Conservation (phyloP, 2,888 invertebrate genomes). For the Phengaris arion region DNA sequence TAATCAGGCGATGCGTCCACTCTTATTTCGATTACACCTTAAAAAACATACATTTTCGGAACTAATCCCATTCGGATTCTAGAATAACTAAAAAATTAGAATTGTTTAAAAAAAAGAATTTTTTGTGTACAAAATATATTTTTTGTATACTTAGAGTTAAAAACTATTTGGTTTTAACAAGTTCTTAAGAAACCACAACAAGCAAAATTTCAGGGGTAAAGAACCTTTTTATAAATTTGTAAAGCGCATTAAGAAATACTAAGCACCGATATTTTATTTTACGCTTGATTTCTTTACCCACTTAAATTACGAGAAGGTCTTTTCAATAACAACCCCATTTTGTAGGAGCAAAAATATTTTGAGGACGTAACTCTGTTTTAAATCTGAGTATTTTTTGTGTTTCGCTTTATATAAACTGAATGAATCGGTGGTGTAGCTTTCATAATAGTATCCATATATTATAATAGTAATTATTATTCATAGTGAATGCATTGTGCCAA, state of each 20-base stretch:
- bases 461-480: no score
- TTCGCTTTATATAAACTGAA: background rate
- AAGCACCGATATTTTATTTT: constrained; percentile 52
- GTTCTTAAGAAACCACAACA: constrained; percentile 1
- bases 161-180: constrained; percentile 10
- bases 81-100: no score
- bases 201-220: constrained; percentile 29
- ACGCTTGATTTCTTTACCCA: constrained; percentile 54
- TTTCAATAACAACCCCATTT: constrained; percentile 61
- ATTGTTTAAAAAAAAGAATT: background rate
- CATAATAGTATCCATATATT: no score
- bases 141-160: background rate
- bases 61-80: no score
- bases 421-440: background rate
- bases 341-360: constrained; percentile 53
- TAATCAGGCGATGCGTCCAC: no score
- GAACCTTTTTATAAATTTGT: constrained; percentile 29
- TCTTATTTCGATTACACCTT: no score
- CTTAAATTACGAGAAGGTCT: constrained; percentile 56
- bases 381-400: constrained; percentile 12
- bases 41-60: no score
- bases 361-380: constrained; percentile 40
- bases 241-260: constrained; percentile 40
- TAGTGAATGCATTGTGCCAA: no score
- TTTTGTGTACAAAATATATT: background rate